Evolutionary conservation across 2,797 vertebrate species (phyloP), one percentile per base, ranked within the genome.

Genomic region (Sarcophilus harrisii): DNA sequence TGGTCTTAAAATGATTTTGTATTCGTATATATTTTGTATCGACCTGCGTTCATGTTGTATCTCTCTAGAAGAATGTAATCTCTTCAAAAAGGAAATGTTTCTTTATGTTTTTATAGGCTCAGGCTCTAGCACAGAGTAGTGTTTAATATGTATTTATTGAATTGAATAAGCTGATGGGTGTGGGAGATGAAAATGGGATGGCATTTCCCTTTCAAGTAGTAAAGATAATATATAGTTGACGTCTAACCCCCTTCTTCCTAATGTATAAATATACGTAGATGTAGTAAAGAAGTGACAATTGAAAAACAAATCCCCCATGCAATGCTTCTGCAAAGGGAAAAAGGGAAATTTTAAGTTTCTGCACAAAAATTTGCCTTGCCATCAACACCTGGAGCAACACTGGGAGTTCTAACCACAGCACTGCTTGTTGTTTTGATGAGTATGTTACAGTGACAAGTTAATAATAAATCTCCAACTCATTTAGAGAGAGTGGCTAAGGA

Each of bases 381-480:
- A 95, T 54, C n/a, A 94, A 89, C 91, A 90, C 62, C 73, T 62
- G 96, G 96, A 96, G 93, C 73, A 94, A 94, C 94, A 97, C 60
- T 49, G 11, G n/a, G 93, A 27, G 96, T 93, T 94, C 97, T 81
- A 96, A 94, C 97, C 97, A 96, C 81, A 90, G 12, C 59, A 90
- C 91, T 94, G 49, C 92, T 93, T 96, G 95, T 93, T 97, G 95
- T 96, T 97, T 98, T 97, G 96, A 97, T 98, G 97, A 97, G 90
- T 93, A 81, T 52, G 58, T 90, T 66, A 95, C 89, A 95, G 92
- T 94, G 97, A 97, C 96, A 96, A 95, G 89, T 91, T 32, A 38
- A 96, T 97, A 98, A 98, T 97, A 97, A 97, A 98, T 96, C 95
- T 94, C 95, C 94, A 96, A 90, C 98, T 97, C 98, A 93, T 62